Base-by-base conservation (phyloP, 2,888 invertebrate genomes). In the Colostygia pectinataria region DNA sequence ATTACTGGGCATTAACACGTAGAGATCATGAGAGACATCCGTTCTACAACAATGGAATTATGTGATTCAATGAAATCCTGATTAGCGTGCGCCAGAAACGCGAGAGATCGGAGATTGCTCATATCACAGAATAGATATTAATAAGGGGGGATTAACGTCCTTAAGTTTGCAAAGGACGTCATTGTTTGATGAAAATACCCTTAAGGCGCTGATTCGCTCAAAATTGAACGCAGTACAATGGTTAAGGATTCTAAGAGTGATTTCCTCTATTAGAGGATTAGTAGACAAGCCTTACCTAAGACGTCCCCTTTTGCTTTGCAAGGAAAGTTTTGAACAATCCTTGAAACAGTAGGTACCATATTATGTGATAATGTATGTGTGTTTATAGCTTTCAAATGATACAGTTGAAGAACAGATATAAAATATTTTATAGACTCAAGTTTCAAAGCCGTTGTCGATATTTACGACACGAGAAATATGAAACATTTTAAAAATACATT, bases 1-100 rank as follows among this genome's bases (percentile, higher is more conserved):
- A 74, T 66, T 66, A 68, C 68, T 68, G 62, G 66, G 61, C 61
- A 68, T 80, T 82, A 83, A 84, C 60, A 61, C 57, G 52, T 42
- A 53, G 50, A 54, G 66, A 68, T 74, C 60, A 80, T 73, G 74
- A 80, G 72, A 59, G 45, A 61, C 78, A 80, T 84, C 84, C 85
- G 83, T 49, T 68, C 57, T 57, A 60, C 63, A 58, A 62, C 55
- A 57, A 66, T 61, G 39, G 33, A 34, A 45, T 53, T 48, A 50
- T 55, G 57, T 57, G 63, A 58, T 60, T 66, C 58, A 59, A 42
- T 45, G 38, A 65, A 59, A 63, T 59, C 57, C 47, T 61, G 57
- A 66, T 66, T 60, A 61, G 65, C 44, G 27, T 37, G 40, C 15
- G 25, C 32, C 31, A 31, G 37, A 14, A 39, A 31, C 36, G 27